Base-by-base conservation (phyloP, 2,113 vertebrate genomes). In the Irena cyanogastra region DNA sequence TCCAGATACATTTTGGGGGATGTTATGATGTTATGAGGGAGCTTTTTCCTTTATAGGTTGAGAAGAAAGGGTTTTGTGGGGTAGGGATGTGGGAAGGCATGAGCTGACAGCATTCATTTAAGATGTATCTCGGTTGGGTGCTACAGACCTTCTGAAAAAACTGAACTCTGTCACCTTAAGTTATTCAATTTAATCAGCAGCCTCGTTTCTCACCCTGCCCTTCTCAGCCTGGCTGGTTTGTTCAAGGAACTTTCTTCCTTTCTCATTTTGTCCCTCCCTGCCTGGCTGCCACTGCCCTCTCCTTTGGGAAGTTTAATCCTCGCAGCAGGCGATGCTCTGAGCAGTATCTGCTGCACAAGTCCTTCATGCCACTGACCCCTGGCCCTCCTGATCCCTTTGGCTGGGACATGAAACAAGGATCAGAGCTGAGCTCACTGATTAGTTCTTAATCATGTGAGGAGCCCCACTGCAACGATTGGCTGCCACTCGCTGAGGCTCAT, bases 291-390 rank as follows among this genome's bases (percentile, higher is more conserved):
- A 0, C 20, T 60, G 44, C 28, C 41, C 52, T 8, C 61, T 85
- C 13, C 3, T 8, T 5, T 1, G 41, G 27, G 37, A 41, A 10
- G 35, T 16, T 26, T 26, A 72, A 82, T 84, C 83, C 61, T 74
- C 3, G 0, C 18, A 0, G 56, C 0, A 1, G 57, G 80, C 17
- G 65, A 63, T 66, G 24, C 41, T 54, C 69, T 10, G 7, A 50
- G 65, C 53, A 30, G 49, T 3, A 8, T 52, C 72, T 75, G 41
- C 57, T 78, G 22, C 33, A 33, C 35, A 45, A 70, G 16, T 13
- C 26, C 11, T 3, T 50, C 56, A 28, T 91, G 52, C 77, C 53
- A 3, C n/a, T 7, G 22, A 47, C 64, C 80, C 21, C 72, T 52
- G 68, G 44, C 54, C 71, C 69, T 82, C 74, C 16, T 37, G 56